Conservation (phyloP, 1,140 invertebrate species). For the Brachionus asplanchnoidis region DNA sequence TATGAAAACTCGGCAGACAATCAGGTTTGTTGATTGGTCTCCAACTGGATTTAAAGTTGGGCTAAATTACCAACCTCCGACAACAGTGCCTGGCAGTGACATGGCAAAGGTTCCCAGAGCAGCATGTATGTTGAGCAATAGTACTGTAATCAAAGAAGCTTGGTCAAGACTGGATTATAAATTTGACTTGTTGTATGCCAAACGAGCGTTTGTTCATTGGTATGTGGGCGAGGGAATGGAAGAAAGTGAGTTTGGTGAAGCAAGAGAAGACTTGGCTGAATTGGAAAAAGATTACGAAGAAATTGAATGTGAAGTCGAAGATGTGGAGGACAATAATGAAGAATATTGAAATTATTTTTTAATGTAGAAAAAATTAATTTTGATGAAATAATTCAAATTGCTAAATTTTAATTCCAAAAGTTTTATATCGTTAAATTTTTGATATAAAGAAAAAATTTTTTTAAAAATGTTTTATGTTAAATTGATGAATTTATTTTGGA, state of each 20-base stretch:
- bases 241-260: slow-evolving; percentile 67
- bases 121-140: slow-evolving; percentile 76
- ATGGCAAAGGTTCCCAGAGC: slow-evolving; percentile 77
- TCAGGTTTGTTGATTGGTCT: slow-evolving; percentile 43
- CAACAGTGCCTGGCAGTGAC: slow-evolving; percentile 74
- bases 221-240: slow-evolving; percentile 60
- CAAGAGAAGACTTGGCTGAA: slow-evolving; percentile 76
- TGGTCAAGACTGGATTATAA: slow-evolving; percentile 67
- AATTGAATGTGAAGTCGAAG: slow-evolving; percentile 52
- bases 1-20: slow-evolving; percentile 48
- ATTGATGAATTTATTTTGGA: no score
- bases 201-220: slow-evolving; percentile 59
- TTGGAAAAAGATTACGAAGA: slow-evolving; percentile 79
- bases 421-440: no score
- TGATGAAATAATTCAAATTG: no score
- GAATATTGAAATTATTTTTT: background rate
- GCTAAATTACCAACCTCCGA: slow-evolving; percentile 55
- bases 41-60: slow-evolving; percentile 44
- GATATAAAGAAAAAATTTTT: no score
- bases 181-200: slow-evolving; percentile 75
- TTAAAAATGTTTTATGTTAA: no score
- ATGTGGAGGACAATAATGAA: background rate
- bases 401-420: no score
- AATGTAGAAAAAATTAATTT: no score
- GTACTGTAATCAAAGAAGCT: slow-evolving; percentile 72